Conservation (phyloP, 2,797 vertebrate species). For the Microctenopoma steveboyesi region DNA sequence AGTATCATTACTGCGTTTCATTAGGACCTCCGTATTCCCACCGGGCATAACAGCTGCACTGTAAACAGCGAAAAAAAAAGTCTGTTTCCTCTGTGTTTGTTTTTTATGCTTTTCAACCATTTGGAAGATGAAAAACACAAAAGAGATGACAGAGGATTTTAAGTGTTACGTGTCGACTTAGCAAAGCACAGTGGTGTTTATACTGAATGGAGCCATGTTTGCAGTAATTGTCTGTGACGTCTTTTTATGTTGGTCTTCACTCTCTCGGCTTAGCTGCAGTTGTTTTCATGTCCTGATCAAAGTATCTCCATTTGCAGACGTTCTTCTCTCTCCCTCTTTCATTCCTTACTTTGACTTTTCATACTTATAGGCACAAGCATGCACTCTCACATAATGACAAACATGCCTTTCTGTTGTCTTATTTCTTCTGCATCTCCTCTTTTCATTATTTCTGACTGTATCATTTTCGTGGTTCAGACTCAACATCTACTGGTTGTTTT, state of each 20-base stretch:
- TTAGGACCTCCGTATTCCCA: conserved; percentile 55
- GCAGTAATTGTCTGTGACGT: conserved; percentile 71
- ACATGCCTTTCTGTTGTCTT: neutral
- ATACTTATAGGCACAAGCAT: conserved; percentile 17
- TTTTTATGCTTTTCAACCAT: conserved; percentile 42
- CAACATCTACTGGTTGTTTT: conserved; percentile 14
- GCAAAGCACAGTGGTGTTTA: conserved; percentile 60
- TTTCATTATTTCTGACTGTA: conserved; percentile 10
- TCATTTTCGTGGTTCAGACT: conserved; percentile 17
- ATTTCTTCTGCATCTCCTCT: conserved; percentile 3
- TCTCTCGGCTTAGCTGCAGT: conserved; percentile 48
- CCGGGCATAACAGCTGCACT: conserved; percentile 40
- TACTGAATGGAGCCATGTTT: conserved; percentile 58
- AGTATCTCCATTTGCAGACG: conserved; percentile 55
- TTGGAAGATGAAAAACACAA: conserved; percentile 62
- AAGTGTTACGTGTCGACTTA: conserved; percentile 60
- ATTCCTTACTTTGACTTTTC: conserved; percentile 21
- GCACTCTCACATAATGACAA: conserved; percentile 29
- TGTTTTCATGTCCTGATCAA: conserved; percentile 71
- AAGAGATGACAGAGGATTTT: conserved; percentile 65
- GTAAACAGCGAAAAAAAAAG: conserved; percentile 43
- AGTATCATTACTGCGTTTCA: conserved; percentile 62
- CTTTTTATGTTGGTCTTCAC: conserved; percentile 61
- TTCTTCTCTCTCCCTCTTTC: conserved; percentile 28
- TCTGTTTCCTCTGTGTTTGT: conserved; percentile 45